Evolutionary conservation across 2,888 invertebrate species (phyloP), one percentile per base, ranked within the genome.

Genomic region (Tinea pellionella): DNA sequence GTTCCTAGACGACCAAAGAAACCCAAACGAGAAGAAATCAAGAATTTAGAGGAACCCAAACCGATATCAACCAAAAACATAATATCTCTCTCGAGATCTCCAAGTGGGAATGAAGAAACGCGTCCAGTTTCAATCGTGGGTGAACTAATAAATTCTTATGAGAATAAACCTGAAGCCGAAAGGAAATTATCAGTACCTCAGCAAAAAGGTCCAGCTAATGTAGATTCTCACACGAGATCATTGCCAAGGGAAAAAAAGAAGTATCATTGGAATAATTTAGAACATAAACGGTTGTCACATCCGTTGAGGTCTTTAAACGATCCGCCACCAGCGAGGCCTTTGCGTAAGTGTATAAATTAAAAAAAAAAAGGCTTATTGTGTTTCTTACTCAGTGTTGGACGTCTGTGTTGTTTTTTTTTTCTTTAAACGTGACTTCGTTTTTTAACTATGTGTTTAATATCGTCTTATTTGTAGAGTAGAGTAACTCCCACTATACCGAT

Each of bases 231-330:
- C 59, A 79, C 80, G 1, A 77, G 80, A 8, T 82, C 84, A 1
- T 68, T 81, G 62, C 81, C 81, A 12, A 72, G 80, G 13, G 72
- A 74, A 24, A 66, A 68, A 59, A 81, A 80, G 64, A 75, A 78
- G 8, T 87, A 86, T 62, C 73, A 72, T 61, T 87, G 87, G 87
- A 83, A 78, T 74, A 85, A 78, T 12, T 67, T 78, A 72, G 86
- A 83, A 64, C 86, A 87, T 68, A 87, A 87, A 71, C 71, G 87
- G 60, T 73, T 86, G 62, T 85, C 86, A 37, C 78, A 86, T 62
- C 87, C 87, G 12, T 69, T 80, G 62, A 71, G 87, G 62, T 83
- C 86, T 8, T 68, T 87, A 70, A 81, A 85, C 67, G 78, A 77
- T 63, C 70, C 74, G 4, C 70, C 77, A 63, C 73, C 80, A 59